These are phyloP conservation scores for Pangasius mekongensis DNA, from an alignment of 2,797 vertebrate species.

Conservation along the genomic window DNA sequence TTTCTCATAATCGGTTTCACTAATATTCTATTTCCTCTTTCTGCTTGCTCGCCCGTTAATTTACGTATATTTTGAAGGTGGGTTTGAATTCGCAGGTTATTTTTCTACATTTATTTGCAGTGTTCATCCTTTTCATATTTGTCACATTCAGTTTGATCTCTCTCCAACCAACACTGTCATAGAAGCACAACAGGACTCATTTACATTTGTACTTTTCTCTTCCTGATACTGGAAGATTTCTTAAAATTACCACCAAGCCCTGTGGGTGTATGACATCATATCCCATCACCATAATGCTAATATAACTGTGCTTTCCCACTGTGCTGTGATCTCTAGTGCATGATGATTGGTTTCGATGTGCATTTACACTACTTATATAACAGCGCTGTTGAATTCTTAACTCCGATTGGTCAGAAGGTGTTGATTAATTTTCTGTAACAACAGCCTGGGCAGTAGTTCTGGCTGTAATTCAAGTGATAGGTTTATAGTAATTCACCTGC, in stretches of 20 bases:
- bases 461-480: neutral
- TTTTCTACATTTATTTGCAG: neutral
- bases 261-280: neutral
- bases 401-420: neutral
- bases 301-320: neutral
- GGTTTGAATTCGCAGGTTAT: neutral
- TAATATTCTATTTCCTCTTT: constrained; percentile 34
- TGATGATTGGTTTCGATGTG: neutral
- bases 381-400: neutral
- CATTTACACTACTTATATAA: neutral
- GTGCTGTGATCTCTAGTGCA: neutral
- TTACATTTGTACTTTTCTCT: neutral
- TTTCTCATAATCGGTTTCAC: constrained; percentile 19
- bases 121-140: neutral
- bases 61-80: neutral
- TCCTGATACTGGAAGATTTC: neutral
- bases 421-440: neutral
- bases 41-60: neutral
- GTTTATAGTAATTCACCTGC: neutral
- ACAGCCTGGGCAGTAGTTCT: neutral
- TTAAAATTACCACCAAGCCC: neutral
- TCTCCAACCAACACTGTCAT: neutral
- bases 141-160: neutral
- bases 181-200: neutral
- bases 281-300: neutral